A percentile compares a stretch with the other conserved stretches of the same genome.
phyloP scores from a whole-genome alignment of 30 jellyfish, hydroid and myxozoan species.

The Hydra vulgaris region DNA sequence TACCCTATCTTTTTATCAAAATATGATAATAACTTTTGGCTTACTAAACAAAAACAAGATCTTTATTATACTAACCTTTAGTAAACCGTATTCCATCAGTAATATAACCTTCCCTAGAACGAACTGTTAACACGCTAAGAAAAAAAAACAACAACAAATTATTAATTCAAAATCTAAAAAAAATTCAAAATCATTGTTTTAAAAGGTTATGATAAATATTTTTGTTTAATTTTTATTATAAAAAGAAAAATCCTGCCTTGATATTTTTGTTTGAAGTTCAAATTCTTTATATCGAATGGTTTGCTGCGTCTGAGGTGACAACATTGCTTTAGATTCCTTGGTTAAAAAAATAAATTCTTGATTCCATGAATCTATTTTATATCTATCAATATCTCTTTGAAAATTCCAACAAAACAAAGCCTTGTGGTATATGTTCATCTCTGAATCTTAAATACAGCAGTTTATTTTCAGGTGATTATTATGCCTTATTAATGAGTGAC shows the following conservation, averaged over 20 bases:
- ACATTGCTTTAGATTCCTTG: not conserved
- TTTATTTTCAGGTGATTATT: not conserved
- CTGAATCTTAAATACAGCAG: slow-evolving; percentile 22
- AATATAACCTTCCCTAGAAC: slow-evolving; percentile 92
- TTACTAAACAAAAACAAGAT: not conserved
- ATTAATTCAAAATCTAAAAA: not conserved
- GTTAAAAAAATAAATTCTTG: slow-evolving; percentile 4
- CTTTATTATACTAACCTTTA: slow-evolving; percentile 5
- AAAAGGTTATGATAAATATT: not conserved
- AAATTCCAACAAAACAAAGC: slow-evolving; percentile 93
- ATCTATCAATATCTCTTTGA: slow-evolving; percentile 87
- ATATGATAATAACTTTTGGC: too few species aligned
- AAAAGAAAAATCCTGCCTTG: slow-evolving; percentile 43
- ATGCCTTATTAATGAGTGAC: slow-evolving; percentile 24
- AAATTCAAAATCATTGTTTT: not conserved
- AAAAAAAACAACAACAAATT: not conserved
- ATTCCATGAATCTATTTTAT: slow-evolving; percentile 48
- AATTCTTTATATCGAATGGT: slow-evolving; percentile 48
- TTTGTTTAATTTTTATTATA: not conserved
- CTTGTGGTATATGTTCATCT: slow-evolving; percentile 86
- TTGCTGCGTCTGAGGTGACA: slow-evolving; percentile 63
- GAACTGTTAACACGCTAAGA: slow-evolving; percentile 71
- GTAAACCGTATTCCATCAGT: slow-evolving; percentile 32
- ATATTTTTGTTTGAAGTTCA: slow-evolving; percentile 56
- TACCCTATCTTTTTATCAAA: too few species aligned